A percentile compares a stretch with the other conserved stretches of the same genome.
These are phyloP conservation scores for Sylvia atricapilla DNA, from an alignment of 2,113 vertebrate species.

Conservation along the genomic window DNA sequence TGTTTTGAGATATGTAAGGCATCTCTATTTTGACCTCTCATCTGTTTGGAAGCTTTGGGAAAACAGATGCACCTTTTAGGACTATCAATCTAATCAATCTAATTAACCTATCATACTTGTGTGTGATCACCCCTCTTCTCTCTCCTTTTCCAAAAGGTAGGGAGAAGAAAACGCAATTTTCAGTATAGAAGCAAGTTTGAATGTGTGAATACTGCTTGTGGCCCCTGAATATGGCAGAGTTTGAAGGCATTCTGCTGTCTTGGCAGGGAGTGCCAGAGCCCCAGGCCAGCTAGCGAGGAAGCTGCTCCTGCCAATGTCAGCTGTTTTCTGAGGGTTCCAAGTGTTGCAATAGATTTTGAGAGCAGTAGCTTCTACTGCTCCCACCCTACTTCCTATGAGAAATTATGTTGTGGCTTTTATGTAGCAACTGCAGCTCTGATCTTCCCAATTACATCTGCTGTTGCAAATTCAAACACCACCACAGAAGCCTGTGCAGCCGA, in stretches of 20 bases:
- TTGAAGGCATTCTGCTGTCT: slow-evolving; percentile 53
- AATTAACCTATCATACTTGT: neutral
- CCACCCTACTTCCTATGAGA: neutral
- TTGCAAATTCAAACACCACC: neutral
- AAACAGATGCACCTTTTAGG: neutral
- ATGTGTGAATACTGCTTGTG: neutral
- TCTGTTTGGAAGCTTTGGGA: neutral
- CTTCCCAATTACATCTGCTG: neutral
- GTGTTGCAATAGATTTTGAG: neutral
- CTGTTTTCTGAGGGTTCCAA: slow-evolving; percentile 16
- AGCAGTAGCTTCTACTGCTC: neutral
- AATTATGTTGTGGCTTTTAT: neutral
- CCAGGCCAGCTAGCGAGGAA: slow-evolving; percentile 16
- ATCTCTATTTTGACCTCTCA: neutral
- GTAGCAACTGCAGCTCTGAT: neutral
- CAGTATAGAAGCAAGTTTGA: neutral
- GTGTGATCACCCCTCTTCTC: neutral
- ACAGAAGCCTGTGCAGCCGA: neutral
- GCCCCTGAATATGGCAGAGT: slow-evolving; percentile 17
- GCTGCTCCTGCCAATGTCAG: slow-evolving; percentile 43
- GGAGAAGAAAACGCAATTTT: slow-evolving; percentile 13
- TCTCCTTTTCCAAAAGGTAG: neutral
- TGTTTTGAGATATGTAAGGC: neutral
- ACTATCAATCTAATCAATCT: neutral
- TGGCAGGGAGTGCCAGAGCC: slow-evolving; percentile 12